Evolutionary conservation across 2,888 invertebrate genomes (phyloP), one percentile per base, ranked within the genome.

Genomic region (Coelinius sp.): DNA sequence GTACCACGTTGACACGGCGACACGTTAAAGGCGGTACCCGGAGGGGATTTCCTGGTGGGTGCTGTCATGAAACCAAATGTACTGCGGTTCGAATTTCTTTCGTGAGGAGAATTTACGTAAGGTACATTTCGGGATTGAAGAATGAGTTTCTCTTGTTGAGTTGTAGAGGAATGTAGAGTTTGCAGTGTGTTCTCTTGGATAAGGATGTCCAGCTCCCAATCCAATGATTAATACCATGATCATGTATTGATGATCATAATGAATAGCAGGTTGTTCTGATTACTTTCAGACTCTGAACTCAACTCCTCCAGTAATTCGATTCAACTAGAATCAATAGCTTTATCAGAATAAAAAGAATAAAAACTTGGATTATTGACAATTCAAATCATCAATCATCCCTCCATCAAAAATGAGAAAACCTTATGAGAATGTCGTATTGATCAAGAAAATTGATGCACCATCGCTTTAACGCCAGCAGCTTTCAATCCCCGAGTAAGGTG

Each of bases 1-100:
- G 74, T 84, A 83, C 84, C 83, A 80, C 83, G 85, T 85, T 85
- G 86, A 85, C 83, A 82, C 82, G 78, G 83, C 82, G 80, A 86
- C 86, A 86, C 80, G 86, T 81, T 86, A 86, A 86, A 83, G 86
- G 86, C 86, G 86, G 82, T 80, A 82, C 84, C 81, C 41, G 73
- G 74, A 78, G 73, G 77, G 31, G 8, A 59, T 27, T 31, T 65
- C 41, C 52, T 20, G 20, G 24, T 64, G 25, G 25, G 14, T 41
- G 52, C 38, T 35, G 41, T 41, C 41, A 59, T 59, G 59, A 59
- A 31, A 59, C 35, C n/a, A 3, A 22, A 49, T 22, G 22, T 5
- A 49, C 17, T 14, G 49, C 17, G 22, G 22, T 44, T 44, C 20
- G 6, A 17, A 1, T 20, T 49, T 49, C 20, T 49, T 49, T 49